Base-by-base conservation (phyloP, 2,888 invertebrate genomes). In the Andrena bucephala region DNA sequence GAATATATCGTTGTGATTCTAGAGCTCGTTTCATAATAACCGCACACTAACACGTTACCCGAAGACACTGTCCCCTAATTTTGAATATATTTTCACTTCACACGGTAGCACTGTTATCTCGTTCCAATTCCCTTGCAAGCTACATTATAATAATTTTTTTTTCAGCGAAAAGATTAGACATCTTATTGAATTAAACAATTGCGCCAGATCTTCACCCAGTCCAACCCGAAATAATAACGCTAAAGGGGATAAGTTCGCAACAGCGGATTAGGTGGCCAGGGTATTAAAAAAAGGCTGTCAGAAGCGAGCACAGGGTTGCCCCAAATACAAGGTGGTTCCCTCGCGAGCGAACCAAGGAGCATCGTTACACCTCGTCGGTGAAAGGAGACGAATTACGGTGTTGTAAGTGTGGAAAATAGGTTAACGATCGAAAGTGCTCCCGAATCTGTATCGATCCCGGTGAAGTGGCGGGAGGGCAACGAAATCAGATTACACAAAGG, bases 401-500 rank as follows among this genome's bases (percentile, higher is more conserved):
- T 69, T 66, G 70, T 77, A 77, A 79, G 84, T 69, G 71, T 31
- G 65, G 78, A 74, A 86, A 88, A 84, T 86, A 79, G 82, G 83
- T 85, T 88, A 88, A 88, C 89, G 89, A 87, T 85, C 83, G 85
- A 79, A 71, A 87, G 89, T 85, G 84, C 77, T 78, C 54, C 73
- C 85, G 89, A 88, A 88, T 85, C 82, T 86, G 85, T 87, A 87
- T 88, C 87, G 87, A 87, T 86, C 87, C 82, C 59, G 54, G 67
- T 83, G 78, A 88, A 87, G 87, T 88, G 85, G 82, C 85, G 85
- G 69, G 77, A 86, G 86, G 85, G 85, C 84, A 87, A 80, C 83
- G 77, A 88, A 89, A 92, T 91, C 91, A 91, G 91, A 92, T 92
- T 91, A 91, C 85, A 86, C 89, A 89, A 89, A 88, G 86, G 89